Percentiles rank a stretch among this genome's conserved stretches.
Evolutionary conservation across 2,113 vertebrate species (phyloP).

Genomic region (Oryzias javanicus): DNA sequence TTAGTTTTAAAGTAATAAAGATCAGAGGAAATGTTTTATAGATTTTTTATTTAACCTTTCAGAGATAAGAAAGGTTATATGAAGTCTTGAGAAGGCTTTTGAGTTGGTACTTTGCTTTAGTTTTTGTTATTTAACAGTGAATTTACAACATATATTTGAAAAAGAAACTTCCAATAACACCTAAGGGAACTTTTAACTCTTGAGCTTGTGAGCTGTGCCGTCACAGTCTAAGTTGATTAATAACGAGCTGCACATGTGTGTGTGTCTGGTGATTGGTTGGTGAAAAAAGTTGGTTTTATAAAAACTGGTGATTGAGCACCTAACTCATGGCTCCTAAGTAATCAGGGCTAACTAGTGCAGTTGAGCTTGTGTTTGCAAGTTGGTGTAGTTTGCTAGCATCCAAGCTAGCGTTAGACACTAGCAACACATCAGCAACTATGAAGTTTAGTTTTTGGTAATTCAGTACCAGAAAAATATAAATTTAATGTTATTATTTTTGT

Average conservation of each 20-base stretch:
- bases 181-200: too few relatives aligned
- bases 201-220: background rate
- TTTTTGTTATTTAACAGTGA: too few relatives aligned
- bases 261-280: background rate
- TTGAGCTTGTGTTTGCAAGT: constrained; percentile 15
- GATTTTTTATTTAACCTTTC: too few relatives aligned
- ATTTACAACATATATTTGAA: too few relatives aligned
- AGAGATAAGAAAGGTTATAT: too few relatives aligned
- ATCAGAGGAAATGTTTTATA: too few relatives aligned
- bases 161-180: too few relatives aligned
- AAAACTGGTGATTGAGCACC: background rate
- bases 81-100: too few relatives aligned
- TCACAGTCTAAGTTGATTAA: constrained; percentile 1
- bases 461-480: too few relatives aligned
- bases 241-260: constrained; percentile 14
- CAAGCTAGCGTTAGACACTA: constrained; percentile 52
- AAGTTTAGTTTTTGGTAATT: constrained; percentile 8
- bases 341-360: background rate
- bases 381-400: constrained; percentile 40
- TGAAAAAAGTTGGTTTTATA: constrained; percentile 7
- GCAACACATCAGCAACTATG: constrained; percentile 45
- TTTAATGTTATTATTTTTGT: too few relatives aligned
- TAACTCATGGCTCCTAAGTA: accelerated
- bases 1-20: too few relatives aligned
- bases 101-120: too few relatives aligned